phyloP scores from a whole-genome alignment of 2,888 invertebrate species.

The Dusona sp. region DNA sequence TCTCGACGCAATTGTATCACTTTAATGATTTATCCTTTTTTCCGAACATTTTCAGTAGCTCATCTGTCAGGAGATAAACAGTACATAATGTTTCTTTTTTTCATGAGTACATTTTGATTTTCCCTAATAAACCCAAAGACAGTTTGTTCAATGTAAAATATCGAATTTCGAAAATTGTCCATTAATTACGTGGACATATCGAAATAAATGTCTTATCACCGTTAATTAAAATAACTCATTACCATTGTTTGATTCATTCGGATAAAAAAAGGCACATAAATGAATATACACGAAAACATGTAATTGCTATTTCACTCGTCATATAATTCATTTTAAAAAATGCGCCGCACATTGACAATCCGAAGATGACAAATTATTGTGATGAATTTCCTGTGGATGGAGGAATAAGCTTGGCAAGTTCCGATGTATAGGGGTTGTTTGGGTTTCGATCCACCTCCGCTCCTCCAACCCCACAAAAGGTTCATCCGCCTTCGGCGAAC shows the following conservation, averaged over 20 bases:
- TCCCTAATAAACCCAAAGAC: neutral
- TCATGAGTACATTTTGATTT: neutral
- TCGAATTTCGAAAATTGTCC: neutral
- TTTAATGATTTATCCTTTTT: neutral
- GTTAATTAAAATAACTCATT: neutral
- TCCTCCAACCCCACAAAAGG: conserved; percentile 25
- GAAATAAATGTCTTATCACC: neutral
- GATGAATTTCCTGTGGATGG: neutral
- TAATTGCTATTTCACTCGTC: conserved; percentile 5
- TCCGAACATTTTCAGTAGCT: neutral
- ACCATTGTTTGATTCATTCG: neutral
- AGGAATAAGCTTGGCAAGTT: conserved; percentile 2
- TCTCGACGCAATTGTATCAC: neutral
- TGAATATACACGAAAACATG: neutral
- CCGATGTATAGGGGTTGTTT: conserved; percentile 41
- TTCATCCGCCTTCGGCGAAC: conserved; percentile 58
- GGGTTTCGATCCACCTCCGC: conserved; percentile 66
- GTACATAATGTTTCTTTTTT: neutral
- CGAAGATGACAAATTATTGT: neutral
- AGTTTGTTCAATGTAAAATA: neutral
- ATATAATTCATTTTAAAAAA: neutral
- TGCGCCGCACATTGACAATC: neutral
- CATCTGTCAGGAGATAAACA: neutral
- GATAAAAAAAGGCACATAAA: neutral
- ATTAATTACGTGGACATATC: neutral